Evolutionary conservation across 53 echinoderm and acorn worm species (phyloP).

Genomic region (Holothuria scabra): DNA sequence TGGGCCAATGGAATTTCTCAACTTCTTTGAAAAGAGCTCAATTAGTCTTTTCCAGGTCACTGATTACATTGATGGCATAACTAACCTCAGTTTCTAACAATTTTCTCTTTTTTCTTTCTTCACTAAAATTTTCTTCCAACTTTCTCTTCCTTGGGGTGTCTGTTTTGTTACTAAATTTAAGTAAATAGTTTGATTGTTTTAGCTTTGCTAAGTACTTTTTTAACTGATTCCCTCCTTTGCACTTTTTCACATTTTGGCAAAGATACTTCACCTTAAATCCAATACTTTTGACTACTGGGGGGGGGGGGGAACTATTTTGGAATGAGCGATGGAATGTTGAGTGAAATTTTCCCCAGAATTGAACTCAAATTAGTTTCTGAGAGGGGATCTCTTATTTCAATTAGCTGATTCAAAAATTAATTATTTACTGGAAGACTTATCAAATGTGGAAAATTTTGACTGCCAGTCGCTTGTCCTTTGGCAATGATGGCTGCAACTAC

Average conservation of each 20-base stretch:
- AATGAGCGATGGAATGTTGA: background rate
- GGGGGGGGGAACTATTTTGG: background rate
- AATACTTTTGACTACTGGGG: constrained; percentile 16
- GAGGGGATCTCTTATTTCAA: background rate
- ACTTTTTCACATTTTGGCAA: background rate
- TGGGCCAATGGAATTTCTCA: background rate
- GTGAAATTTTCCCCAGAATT: background rate
- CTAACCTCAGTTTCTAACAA: background rate
- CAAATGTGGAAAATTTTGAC: background rate
- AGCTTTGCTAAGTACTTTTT: background rate
- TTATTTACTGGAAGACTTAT: constrained; percentile 26
- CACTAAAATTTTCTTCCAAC: background rate
- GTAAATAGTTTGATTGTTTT: background rate
- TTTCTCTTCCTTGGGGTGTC: background rate
- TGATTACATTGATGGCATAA: background rate
- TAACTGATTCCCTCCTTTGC: background rate
- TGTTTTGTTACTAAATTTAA: background rate
- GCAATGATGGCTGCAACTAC: no score
- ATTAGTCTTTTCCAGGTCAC: background rate
- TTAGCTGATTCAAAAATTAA: constrained; percentile 7
- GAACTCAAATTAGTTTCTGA: background rate
- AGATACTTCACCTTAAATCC: background rate
- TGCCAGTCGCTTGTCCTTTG: background rate
- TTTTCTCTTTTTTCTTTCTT: background rate
- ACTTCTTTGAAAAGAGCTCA: background rate